Percentiles rank a stretch among this genome's conserved stretches.
Evolutionary conservation across 2,113 vertebrate species (phyloP).

Genomic region (Sula dactylatra): DNA sequence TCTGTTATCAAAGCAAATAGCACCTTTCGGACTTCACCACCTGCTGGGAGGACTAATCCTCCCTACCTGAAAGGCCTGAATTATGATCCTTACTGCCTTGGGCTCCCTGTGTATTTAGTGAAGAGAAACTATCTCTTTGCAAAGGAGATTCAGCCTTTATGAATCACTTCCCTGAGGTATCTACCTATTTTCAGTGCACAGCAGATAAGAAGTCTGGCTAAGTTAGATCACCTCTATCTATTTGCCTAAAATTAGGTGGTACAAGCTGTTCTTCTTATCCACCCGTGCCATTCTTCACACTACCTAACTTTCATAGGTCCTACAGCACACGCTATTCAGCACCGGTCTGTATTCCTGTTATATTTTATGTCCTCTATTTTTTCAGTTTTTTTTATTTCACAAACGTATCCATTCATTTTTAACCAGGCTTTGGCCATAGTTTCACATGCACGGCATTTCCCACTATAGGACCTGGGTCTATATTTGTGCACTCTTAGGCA

Average conservation of each 20-base stretch:
- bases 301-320: background rate
- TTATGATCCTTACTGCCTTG: background rate
- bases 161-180: background rate
- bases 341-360: background rate
- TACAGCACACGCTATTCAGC: accelerated
- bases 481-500: background rate
- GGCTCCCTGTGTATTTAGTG: background rate
- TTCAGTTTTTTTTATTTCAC: background rate
- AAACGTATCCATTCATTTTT: background rate
- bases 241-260: background rate
- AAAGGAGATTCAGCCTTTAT: background rate
- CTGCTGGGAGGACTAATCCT: background rate
- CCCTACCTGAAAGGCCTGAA: background rate
- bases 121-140: background rate
- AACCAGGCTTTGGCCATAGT: background rate
- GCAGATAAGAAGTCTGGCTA: background rate
- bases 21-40: background rate
- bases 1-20: background rate
- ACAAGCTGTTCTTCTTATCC: background rate
- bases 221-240: background rate
- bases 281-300: background rate
- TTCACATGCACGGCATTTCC: background rate
- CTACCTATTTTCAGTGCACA: background rate
- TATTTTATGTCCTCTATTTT: background rate
- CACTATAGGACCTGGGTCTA: background rate